Evolutionary conservation across 2,888 invertebrate genomes (phyloP).

Genomic region (Chrysolina haemoptera): DNA sequence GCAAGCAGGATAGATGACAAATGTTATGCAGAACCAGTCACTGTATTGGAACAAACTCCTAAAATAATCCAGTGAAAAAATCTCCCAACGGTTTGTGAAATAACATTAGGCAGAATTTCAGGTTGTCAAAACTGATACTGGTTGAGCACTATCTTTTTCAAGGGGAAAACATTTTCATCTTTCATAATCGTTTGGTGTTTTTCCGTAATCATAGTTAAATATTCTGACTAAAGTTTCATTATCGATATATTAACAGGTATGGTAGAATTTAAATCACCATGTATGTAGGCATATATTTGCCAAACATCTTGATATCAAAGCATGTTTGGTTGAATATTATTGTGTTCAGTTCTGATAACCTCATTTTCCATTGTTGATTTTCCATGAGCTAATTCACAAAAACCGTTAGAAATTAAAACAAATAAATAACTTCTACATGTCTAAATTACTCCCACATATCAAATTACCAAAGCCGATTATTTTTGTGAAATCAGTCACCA

Average conservation of each 20-base stretch:
- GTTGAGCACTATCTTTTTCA: no score
- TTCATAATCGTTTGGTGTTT: no score
- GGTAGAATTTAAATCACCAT: not conserved
- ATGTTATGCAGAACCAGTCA: no score
- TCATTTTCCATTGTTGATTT: not conserved
- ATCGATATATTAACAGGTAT: not conserved
- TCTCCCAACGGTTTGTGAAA: no score
- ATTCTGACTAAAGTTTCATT: no score
- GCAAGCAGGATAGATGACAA: no score
- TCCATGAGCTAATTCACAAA: not conserved
- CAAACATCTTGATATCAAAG: not conserved
- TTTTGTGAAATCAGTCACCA: not conserved
- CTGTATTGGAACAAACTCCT: no score
- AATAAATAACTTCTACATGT: not conserved
- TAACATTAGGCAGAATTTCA: no score
- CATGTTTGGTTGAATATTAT: not conserved
- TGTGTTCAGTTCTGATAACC: not conserved
- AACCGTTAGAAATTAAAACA: not conserved
- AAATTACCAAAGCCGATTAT: not conserved
- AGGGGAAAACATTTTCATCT: no score
- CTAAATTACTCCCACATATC: constrained; percentile 2
- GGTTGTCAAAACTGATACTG: no score
- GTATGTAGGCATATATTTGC: not conserved
- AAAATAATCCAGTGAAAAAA: no score
- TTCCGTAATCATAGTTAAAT: no score